Evolutionary conservation across 2,113 vertebrate genomes (phyloP), one percentile per base, ranked within the genome.

Genomic region (Chauna torquata): DNA sequence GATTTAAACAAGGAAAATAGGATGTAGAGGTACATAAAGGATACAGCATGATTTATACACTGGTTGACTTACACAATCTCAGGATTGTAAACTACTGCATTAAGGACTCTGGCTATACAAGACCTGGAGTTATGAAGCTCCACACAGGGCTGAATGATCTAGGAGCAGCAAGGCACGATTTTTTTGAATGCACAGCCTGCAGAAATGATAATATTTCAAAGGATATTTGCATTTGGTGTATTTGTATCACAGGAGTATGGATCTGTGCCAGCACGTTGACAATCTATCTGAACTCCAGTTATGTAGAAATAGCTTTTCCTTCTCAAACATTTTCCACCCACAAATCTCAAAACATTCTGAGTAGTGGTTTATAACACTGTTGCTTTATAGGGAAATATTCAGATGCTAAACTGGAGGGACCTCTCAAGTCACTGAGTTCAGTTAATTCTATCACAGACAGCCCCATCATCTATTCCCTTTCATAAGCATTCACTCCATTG

Each of bases 301-400:
- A 54, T 4, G 20, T 0, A 78, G 76, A 83, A 93, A 81, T 27
- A 71, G 77, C 57, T 90, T 96, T 82, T 58, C 55, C 55, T 66
- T 93, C 64, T 81, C 68, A 78, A 80, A 52, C 10, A 17, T 90
- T 86, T 96, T 55, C 82, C 95, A 47, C 77, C 81, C 69, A 87
- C 83, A 52, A 44, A 87, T 84, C 89, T 91, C 64, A 55, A 86
- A 55, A 32, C 50, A 23, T 66, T 88, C 55, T 40, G 74, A 96
- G 28, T 16, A 81, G 50, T 58, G 58, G 58, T 72, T 95, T 76
- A 17, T 52, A 90, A 44, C 19, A 16, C 27, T 71, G n/a, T 38
- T 85, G 42, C 64, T 96, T 95, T 92, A 66, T 45, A 86, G 78
- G 55, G 59, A 87, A 88, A 80, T 81, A 88, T 28, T 86, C 64